Evolutionary conservation across 2,888 invertebrate genomes (phyloP), one percentile per base, ranked within the genome.

Genomic region (Osmoderma eremita): DNA sequence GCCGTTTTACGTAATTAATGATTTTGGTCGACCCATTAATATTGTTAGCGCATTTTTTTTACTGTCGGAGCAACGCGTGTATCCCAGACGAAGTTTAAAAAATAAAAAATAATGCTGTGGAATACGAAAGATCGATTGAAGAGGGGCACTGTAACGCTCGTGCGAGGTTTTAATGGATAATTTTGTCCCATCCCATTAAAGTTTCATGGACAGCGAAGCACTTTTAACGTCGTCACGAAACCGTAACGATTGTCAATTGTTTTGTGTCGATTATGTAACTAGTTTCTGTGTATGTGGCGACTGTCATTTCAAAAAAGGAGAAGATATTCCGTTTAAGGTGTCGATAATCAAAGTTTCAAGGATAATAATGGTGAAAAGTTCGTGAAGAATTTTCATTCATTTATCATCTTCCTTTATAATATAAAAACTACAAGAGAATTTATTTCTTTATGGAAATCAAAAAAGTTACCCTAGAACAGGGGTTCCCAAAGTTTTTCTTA

Each of bases 1-100:
- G 22, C 24, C 42, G 4, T 50, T 50, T 63, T 50, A 8, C 20
- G 50, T 63, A 63, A 63, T 63, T 63, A 63, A 63, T 63, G 50
- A 22, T 41, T 38, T n/a, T 17, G 24, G 15, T 6, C 41, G 41
- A 17, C 38, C 20, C 63, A 63, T 63, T 63, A 63, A 63, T 63
- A 49, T 50, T 38, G 12, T 13, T 8, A 12, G 12, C 24, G 63
- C 30, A 49, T 62, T 48, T 63, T 63, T 58, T 63, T 49, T 20
- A 1, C 48, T 18, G 48, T 20, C 12, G 12, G 20, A 12, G 18
- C 20, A 18, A 18, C 48, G 20, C 18, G 6, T 30, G 30, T 30
- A 10, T 30, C 10, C 12, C 39, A 39, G 45, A 8, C 45, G 45
- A 8, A 48, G 48, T 17, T 20, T 20, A 3, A 12, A 18, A 42